Evolutionary conservation across 2,888 invertebrate genomes (phyloP).

Genomic region (Mesoligia furuncula): DNA sequence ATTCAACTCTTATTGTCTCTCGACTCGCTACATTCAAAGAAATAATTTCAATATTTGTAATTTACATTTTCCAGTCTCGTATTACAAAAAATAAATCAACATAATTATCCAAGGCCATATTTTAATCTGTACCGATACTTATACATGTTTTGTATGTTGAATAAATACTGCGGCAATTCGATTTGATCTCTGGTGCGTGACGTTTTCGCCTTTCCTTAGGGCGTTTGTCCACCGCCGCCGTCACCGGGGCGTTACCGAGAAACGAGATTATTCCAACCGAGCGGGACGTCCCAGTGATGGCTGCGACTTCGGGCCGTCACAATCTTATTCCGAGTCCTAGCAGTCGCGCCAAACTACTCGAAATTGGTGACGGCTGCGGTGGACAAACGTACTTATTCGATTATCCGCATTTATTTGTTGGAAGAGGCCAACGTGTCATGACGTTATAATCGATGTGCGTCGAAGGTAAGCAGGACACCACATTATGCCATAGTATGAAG

Average conservation of each 20-base stretch:
- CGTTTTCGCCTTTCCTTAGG: conserved; percentile 13
- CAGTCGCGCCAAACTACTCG: neutral
- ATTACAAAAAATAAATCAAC: neutral
- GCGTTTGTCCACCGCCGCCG: neutral
- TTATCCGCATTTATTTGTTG: conserved; percentile 24
- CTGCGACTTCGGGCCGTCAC: neutral
- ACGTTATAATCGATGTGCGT: conserved; percentile 22
- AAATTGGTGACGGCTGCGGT: neutral
- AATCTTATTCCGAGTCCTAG: neutral
- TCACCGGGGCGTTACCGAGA: neutral
- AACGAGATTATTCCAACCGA: neutral
- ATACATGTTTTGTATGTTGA: neutral
- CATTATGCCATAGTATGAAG: conserved; percentile 18
- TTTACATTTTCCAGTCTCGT: conserved; percentile 10
- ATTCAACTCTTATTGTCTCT: neutral
- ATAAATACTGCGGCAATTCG: neutral
- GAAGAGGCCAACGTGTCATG: conserved; percentile 31
- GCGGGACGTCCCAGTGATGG: no score
- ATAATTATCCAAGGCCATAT: conserved; percentile 5
- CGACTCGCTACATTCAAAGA: neutral
- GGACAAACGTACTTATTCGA: neutral
- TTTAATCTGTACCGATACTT: neutral
- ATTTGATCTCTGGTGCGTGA: conserved; percentile 17
- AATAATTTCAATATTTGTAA: neutral
- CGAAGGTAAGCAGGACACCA: conserved; percentile 54